Base-by-base conservation (phyloP, 2,113 vertebrate genomes). In the Ictidomys tridecemlineatus region DNA sequence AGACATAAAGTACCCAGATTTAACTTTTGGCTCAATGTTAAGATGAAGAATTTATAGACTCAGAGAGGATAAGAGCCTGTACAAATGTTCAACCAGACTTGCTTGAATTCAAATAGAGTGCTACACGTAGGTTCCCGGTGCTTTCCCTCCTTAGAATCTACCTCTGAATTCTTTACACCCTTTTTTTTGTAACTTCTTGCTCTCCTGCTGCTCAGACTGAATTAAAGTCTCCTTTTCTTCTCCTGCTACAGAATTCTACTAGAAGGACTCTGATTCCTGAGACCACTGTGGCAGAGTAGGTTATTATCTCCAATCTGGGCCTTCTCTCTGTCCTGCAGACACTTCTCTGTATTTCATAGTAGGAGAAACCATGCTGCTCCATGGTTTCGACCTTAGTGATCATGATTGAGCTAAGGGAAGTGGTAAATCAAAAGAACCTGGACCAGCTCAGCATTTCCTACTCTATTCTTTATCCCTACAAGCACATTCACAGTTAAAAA, bases 241-340 rank as follows among this genome's bases (percentile, higher is more conserved):
- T 79, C 94, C 87, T 51, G 48, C 48, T 51, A 51, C 12, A 51
- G 11, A 51, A 51, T 51, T 3, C 48, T 79, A 82, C 14, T 76
- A 74, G 77, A 76, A 93, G 24, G 18, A 89, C n/a, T 95, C 74
- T 18, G 72, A 70, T 90, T 94, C 51, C 65, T 84, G 58, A 92
- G 92, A 73, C 34, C 13, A 14, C 18, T 17, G 20, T 30, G 26
- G 53, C 48, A 87, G 30, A 74, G 22, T 58, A 39, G 56, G 86
- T 77, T 28, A 56, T 0, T 74, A 77, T 37, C 10, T 30, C 37
- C 4, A 70, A 4, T 42, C 26, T 12, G 8, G 5, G 30, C 12
- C 8, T 26, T 85, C 30, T 83, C 18, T 85, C 20, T 56, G 20
- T 7, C 32, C 34, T 7, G 1, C 1, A 45, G 48, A 65, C 73